Conservation (phyloP, 2,888 invertebrate genomes). For the Aricia artaxerxes region DNA sequence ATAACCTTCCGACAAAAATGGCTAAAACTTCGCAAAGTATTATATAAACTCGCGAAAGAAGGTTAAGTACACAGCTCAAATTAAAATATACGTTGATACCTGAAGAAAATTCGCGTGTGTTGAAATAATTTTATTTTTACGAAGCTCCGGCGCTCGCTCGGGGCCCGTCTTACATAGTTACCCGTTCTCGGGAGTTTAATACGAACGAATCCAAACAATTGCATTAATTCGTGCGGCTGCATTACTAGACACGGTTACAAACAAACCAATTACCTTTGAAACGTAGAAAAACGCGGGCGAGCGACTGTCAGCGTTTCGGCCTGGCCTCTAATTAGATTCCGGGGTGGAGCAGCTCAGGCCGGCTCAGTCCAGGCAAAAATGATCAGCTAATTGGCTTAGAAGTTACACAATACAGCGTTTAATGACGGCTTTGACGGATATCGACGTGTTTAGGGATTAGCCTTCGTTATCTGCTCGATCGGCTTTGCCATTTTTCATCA, state of each 20-base stretch:
- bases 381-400: slow-evolving; percentile 79
- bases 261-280: slow-evolving; percentile 67
- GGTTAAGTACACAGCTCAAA: background rate
- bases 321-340: slow-evolving; percentile 78
- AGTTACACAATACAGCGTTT: slow-evolving; percentile 65
- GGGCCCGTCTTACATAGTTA: slow-evolving; percentile 67
- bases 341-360: slow-evolving; percentile 75
- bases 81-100: background rate
- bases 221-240: slow-evolving; percentile 73
- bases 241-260: slow-evolving; percentile 48
- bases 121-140: slow-evolving; percentile 15
- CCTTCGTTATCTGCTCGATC: slow-evolving; percentile 36
- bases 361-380: slow-evolving; percentile 77
- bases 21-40: background rate
- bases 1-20: slow-evolving; percentile 33
- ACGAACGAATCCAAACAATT: slow-evolving; percentile 66
- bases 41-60: background rate
- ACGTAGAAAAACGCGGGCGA: slow-evolving; percentile 62
- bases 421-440: slow-evolving; percentile 61
- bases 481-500: slow-evolving; percentile 23
- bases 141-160: slow-evolving; percentile 9
- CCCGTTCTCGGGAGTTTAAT: slow-evolving; percentile 26
- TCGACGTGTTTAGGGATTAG: slow-evolving; percentile 44
- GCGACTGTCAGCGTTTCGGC: slow-evolving; percentile 74
- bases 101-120: background rate